phyloP scores from a whole-genome alignment of 2,113 vertebrate species.

The pig (Sus scrofa) region T2T-Sscrofa CM000817.6:165137001-165137500 shows the following conservation, averaged over 20 bases:
- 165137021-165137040: too few relatives aligned
- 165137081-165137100: slow-evolving; percentile 14
- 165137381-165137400: not conserved
- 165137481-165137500: too few relatives aligned
- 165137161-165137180: not conserved
- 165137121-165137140: not conserved
- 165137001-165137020: too few relatives aligned
- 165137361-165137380: not conserved
- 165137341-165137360: not conserved
- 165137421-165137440: not conserved
- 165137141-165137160: not conserved
- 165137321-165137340: not conserved
- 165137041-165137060: too few relatives aligned
- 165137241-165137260: not conserved
- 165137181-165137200: not conserved
- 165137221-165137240: not conserved
- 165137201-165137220: not conserved
- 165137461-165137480: too few relatives aligned
- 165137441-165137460: not conserved
- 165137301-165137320: not conserved
- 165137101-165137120: not conserved
- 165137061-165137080: not conserved
- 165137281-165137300: not conserved
- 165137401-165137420: not conserved
- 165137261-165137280: not conserved